phyloP scores from a whole-genome alignment of 2,113 vertebrate species.

The Muscicapa adusta region DNA sequence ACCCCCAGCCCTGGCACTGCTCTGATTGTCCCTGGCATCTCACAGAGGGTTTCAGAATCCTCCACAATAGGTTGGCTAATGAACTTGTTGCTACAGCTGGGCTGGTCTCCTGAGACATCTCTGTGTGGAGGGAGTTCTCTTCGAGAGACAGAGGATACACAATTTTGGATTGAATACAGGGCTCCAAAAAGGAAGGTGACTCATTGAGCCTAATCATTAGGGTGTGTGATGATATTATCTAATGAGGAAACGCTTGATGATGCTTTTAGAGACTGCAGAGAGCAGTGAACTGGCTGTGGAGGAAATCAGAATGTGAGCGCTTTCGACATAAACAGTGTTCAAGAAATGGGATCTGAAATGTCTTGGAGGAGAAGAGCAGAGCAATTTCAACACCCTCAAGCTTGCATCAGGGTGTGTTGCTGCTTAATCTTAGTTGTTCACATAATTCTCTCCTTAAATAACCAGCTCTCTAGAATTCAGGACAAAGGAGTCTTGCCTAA shows the following conservation, averaged over 20 bases:
- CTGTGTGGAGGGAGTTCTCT: conserved; percentile 3
- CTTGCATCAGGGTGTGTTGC: conserved; percentile 46
- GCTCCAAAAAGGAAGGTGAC: conserved; percentile 56
- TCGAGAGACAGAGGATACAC: conserved; percentile 41
- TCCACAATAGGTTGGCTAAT: neutral
- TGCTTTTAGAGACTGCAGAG: conserved; percentile 58
- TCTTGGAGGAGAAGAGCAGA: conserved; percentile 38
- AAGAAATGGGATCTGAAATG: conserved; percentile 51
- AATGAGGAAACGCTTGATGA: conserved; percentile 65
- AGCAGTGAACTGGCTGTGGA: conserved; percentile 24
- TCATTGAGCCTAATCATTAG: conserved; percentile 59
- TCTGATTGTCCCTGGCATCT: neutral
- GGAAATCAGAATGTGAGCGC: conserved; percentile 35
- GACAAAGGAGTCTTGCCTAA: conserved; percentile 47
- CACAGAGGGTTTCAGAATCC: neutral
- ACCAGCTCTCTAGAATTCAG: conserved; percentile 40
- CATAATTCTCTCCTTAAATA: conserved; percentile 25
- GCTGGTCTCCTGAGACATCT: neutral
- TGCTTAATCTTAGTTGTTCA: conserved; percentile 18
- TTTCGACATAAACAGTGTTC: conserved; percentile 48
- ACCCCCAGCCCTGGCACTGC: neutral
- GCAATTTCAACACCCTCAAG: conserved; percentile 32
- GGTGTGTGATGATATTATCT: conserved; percentile 66
- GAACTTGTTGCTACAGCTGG: conserved; percentile 44
- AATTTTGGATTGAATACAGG: conserved; percentile 42